phyloP scores from a whole-genome alignment of 2,888 invertebrate genomes.

The Temnothorax rugatulus region DNA sequence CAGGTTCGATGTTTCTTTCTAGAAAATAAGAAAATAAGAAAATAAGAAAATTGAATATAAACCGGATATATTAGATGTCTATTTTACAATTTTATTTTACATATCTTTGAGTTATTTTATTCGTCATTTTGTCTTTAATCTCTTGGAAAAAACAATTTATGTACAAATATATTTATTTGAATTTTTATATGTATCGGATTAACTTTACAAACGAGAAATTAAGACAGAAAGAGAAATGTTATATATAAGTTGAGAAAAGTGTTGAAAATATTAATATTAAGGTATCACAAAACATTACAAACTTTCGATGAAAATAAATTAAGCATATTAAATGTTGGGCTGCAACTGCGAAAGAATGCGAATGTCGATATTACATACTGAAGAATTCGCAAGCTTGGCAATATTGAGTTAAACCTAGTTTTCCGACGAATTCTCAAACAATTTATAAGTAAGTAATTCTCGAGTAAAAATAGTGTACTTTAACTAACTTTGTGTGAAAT shows the following conservation, averaged over 20 bases:
- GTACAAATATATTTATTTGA: background rate
- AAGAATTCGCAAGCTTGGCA: slow-evolving; percentile 44
- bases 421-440: background rate
- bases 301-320: background rate
- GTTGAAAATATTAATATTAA: slow-evolving; percentile 16
- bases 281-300: slow-evolving; percentile 22
- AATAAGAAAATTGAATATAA: background rate
- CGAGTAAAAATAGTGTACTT: slow-evolving; percentile 7
- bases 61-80: background rate
- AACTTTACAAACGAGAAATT: background rate
- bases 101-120: background rate
- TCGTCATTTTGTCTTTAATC: background rate
- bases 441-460: background rate
- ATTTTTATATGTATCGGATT: background rate
- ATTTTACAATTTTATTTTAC: slow-evolving; percentile 1
- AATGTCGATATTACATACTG: slow-evolving; percentile 32
- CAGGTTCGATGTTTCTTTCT: background rate
- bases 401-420: slow-evolving; percentile 37
- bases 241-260: background rate
- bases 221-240: background rate
- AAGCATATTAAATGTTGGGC: background rate
- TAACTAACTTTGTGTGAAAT: no score
- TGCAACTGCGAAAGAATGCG: slow-evolving; percentile 33
- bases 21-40: no score
- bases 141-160: background rate